phyloP scores from a whole-genome alignment of 2,888 invertebrate genomes.

The Tipula lateralis region DNA sequence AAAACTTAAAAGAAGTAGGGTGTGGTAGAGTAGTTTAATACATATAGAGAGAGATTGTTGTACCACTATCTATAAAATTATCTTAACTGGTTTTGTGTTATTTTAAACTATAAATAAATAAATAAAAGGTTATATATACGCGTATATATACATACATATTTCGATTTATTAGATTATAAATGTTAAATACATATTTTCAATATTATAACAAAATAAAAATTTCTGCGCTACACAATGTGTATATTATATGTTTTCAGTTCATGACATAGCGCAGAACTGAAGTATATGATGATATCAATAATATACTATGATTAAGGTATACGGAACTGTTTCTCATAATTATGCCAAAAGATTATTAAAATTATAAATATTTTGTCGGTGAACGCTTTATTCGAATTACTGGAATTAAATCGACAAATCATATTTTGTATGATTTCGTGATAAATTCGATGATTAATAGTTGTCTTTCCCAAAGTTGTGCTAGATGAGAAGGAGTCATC shows the following conservation, averaged over 20 bases:
- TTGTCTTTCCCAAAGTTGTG: neutral
- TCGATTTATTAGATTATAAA: neutral
- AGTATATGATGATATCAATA: neutral
- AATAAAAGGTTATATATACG: neutral
- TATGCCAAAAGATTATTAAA: neutral
- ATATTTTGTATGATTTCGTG: neutral
- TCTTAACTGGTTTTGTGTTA: neutral
- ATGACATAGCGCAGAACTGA: neutral
- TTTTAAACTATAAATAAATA: neutral
- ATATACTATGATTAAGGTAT: neutral
- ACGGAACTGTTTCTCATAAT: neutral
- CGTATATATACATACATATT: neutral
- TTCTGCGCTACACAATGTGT: neutral
- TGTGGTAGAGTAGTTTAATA: neutral
- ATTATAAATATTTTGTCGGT: neutral
- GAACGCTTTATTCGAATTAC: neutral
- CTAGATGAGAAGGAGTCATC: neutral
- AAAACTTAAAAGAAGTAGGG: neutral
- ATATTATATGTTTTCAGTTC: neutral
- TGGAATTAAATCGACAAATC: neutral
- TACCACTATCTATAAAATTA: neutral
- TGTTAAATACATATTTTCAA: neutral
- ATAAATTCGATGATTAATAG: neutral
- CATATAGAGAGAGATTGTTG: neutral
- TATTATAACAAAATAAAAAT: neutral